Percentiles rank a stretch among this genome's conserved stretches.
These are phyloP conservation scores for Anthrax anthrax DNA, from an alignment of 2,888 invertebrate species.

Conservation along the genomic window DNA sequence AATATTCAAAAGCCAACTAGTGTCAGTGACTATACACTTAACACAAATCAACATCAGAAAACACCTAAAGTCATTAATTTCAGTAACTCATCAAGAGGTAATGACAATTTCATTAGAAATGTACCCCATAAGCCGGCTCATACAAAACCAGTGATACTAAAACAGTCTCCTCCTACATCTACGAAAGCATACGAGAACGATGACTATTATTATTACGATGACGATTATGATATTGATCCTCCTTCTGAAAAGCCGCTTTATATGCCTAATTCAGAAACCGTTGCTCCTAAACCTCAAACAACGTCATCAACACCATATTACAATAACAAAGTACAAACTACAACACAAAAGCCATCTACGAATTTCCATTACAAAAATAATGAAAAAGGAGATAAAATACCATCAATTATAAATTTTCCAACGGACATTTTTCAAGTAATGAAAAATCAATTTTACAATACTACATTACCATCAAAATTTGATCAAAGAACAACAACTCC, in stretches of 20 bases:
- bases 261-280: slow-evolving; percentile 46
- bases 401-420: slow-evolving; percentile 32
- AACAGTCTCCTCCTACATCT: background rate
- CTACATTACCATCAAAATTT: background rate
- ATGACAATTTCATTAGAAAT: slow-evolving; percentile 27
- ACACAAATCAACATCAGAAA: no score
- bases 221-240: slow-evolving; percentile 42
- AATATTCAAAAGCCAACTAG: no score
- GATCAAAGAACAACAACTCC: background rate
- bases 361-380: slow-evolving; percentile 1
- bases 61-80: no score
- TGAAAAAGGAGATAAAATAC: slow-evolving; percentile 19
- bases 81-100: slow-evolving; percentile 18
- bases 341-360: slow-evolving; percentile 1
- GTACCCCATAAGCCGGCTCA: slow-evolving; percentile 17
- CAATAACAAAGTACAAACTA: slow-evolving; percentile 1
- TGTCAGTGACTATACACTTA: no score
- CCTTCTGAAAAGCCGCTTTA: slow-evolving; percentile 43
- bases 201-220: slow-evolving; percentile 31
- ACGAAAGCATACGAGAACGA: slow-evolving; percentile 12
- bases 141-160: no score
- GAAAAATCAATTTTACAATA: background rate
- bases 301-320: slow-evolving; percentile 12
- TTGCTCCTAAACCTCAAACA: slow-evolving; percentile 28
- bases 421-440: slow-evolving; percentile 32